phyloP scores from a whole-genome alignment of 1,140 invertebrate genomes.

The Eubasilissa regina region DNA sequence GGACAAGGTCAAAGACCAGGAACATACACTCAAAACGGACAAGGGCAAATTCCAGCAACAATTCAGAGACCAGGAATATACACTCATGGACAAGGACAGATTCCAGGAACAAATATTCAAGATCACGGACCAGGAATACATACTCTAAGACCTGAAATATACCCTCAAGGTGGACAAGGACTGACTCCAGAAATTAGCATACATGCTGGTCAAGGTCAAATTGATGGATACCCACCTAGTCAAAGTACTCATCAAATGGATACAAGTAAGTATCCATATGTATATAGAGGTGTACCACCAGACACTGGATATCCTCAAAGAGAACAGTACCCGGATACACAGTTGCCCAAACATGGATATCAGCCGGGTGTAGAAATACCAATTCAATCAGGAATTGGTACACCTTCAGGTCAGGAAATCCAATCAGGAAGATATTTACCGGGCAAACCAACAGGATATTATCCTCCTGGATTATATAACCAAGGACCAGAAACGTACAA shows the following conservation, averaged over 20 bases:
- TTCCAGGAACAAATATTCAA: neutral
- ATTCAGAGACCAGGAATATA: too few relatives aligned
- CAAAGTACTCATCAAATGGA: neutral
- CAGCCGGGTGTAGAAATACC: neutral
- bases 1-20: constrained; percentile 11
- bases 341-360: neutral
- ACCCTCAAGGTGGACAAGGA: constrained; percentile 11
- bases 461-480: too few relatives aligned
- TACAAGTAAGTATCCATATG: neutral
- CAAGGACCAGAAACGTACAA: neutral
- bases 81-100: neutral
- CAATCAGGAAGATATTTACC: neutral
- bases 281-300: neutral
- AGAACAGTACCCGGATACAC: neutral
- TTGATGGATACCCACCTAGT: neutral
- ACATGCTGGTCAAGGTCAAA: neutral
- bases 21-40: neutral
- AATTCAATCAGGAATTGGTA: neutral
- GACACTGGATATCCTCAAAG: neutral
- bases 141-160: neutral
- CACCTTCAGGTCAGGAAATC: neutral
- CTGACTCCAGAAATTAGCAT: neutral
- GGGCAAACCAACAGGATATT: neutral
- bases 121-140: neutral
- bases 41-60: neutral